Percentiles rank a stretch among this genome's conserved stretches.
phyloP scores from a whole-genome alignment of 2,797 vertebrate genomes.

The Percopsis omiscomaycus region DNA sequence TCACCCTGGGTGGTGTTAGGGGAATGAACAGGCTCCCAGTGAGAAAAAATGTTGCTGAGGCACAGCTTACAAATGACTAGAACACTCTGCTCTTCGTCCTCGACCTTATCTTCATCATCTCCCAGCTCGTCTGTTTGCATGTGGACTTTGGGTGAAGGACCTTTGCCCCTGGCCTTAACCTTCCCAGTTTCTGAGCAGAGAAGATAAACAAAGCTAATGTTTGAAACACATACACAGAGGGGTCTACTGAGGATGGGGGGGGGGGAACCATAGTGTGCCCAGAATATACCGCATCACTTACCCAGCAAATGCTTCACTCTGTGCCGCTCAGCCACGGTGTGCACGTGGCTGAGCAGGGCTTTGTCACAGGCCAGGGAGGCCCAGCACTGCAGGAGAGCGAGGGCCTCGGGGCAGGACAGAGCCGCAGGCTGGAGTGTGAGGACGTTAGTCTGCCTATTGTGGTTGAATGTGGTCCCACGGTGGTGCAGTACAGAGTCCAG shows the following conservation, averaged over 20 bases:
- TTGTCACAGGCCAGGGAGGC: conserved; percentile 71
- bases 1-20: conserved; percentile 15
- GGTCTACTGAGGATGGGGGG: too few species aligned
- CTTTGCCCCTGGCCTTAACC: conserved; percentile 75
- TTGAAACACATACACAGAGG: not conserved
- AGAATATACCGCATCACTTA: conserved; percentile 67
- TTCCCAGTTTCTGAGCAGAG: conserved; percentile 74
- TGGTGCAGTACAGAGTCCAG: conserved; percentile 84
- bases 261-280: too few species aligned
- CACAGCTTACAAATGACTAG: conserved; percentile 73
- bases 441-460: conserved; percentile 68
- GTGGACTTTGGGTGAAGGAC: conserved; percentile 40
- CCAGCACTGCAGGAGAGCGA: conserved; percentile 86
- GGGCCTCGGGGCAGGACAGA: conserved; percentile 77
- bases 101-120: conserved; percentile 43
- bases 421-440: conserved; percentile 71
- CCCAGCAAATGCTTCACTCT: conserved; percentile 80
- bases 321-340: conserved; percentile 72
- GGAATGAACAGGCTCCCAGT: conserved; percentile 76
- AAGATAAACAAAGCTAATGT: conserved; percentile 22
- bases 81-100: conserved; percentile 37
- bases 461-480: conserved; percentile 61
- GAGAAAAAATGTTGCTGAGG: conserved; percentile 77
- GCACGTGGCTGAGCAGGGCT: conserved; percentile 76
- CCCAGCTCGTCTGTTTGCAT: conserved; percentile 42